A percentile compares a stretch with the other conserved stretches of the same genome.
Conservation (phyloP, 1,140 invertebrate genomes). For the Gonioctena quinquepunctata region DNA sequence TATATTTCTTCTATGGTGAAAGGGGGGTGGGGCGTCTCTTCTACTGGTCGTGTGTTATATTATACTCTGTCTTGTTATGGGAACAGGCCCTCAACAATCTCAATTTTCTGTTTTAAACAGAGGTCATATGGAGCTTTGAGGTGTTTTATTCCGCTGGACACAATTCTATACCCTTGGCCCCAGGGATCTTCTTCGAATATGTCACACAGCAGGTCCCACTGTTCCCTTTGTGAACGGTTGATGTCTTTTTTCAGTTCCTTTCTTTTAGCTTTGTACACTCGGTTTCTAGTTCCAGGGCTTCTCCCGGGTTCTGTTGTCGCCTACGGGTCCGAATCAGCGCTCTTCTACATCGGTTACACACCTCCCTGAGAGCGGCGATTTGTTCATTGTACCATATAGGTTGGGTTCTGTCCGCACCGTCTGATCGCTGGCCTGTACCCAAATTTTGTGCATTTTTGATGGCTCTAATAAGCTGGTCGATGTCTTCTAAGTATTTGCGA, state of each 20-base stretch:
- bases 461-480: no score
- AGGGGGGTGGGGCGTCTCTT: not conserved
- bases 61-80: not conserved
- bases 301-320: no score
- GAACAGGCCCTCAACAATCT: not conserved
- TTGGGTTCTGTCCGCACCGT: not conserved
- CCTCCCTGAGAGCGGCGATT: conserved; percentile 1
- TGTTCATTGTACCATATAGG: not conserved
- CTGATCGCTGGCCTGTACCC: not conserved
- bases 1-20: conserved; percentile 9
- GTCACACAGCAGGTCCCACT: conserved; percentile 13
- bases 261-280: not conserved
- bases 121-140: not conserved
- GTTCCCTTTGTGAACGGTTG: not conserved
- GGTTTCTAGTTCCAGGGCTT: not conserved
- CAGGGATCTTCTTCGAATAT: conserved; percentile 17
- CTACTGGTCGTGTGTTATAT: not conserved
- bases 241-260: not conserved
- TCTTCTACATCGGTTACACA: not conserved
- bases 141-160: not conserved
- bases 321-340: not conserved
- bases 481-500: not conserved
- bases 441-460: not conserved
- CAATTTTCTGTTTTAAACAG: not conserved
- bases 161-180: conserved; percentile 20